Conservation (phyloP, 2,888 invertebrate species). For the Podotricha telesiphe region DNA sequence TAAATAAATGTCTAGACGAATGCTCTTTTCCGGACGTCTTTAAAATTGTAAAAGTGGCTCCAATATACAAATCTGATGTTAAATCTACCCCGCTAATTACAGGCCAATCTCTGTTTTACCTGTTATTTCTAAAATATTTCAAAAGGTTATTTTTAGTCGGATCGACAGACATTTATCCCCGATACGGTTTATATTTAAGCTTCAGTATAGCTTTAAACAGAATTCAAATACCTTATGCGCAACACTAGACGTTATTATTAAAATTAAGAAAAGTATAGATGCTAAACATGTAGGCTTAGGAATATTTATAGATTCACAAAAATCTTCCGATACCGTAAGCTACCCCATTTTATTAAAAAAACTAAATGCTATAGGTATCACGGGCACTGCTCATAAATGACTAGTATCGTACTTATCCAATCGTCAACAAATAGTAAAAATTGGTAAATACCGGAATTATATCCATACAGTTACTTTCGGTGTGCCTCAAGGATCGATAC, state of each 20-base stretch:
- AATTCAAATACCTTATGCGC: background rate
- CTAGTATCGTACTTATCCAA: background rate
- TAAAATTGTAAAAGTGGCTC: background rate
- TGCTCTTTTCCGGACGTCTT: background rate
- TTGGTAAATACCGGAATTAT: background rate
- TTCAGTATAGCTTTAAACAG: background rate
- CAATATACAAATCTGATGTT: background rate
- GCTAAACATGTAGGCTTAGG: background rate
- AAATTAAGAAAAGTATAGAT: background rate
- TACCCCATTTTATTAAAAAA: background rate
- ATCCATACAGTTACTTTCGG: background rate
- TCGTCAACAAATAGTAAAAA: background rate
- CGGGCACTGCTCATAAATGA: background rate
- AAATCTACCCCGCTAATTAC: no score
- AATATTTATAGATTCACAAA: no score
- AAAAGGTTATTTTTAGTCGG: background rate
- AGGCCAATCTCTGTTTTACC: no score
- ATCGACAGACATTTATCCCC: background rate
- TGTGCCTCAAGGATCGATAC: background rate
- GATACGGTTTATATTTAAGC: background rate
- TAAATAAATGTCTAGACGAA: background rate
- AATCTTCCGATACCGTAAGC: background rate
- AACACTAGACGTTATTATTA: background rate
- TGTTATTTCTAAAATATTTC: background rate
- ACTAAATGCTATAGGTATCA: background rate